Conservation (phyloP, 2,113 vertebrate species). For the Globicephala melas region DNA sequence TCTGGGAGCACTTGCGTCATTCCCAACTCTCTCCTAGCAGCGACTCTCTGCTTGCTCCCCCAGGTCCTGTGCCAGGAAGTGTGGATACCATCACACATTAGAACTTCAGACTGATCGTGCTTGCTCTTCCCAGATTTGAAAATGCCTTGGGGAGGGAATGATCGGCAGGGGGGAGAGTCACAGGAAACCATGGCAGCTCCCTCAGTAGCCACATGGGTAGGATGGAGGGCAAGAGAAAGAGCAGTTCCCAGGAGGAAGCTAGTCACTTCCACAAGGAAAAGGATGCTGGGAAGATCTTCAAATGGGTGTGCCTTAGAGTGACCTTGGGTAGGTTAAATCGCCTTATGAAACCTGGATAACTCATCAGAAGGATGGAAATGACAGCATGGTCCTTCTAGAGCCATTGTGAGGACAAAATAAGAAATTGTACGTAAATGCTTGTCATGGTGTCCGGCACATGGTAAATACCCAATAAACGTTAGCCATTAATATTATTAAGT, state of each 20-base stretch:
- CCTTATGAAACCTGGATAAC: not conserved
- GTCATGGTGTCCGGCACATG: not conserved
- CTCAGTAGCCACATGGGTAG: not conserved
- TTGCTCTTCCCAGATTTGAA: not conserved
- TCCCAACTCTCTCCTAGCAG: not conserved
- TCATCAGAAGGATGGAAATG: not conserved
- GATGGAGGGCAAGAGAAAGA: not conserved
- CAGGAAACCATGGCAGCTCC: not conserved
- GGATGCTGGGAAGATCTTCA: not conserved
- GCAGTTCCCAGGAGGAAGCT: not conserved
- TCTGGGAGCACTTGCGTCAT: not conserved
- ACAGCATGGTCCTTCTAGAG: not conserved
- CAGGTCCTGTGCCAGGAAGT: not conserved
- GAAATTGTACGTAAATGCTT: not conserved
- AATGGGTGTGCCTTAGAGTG: not conserved
- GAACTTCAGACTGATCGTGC: not conserved
- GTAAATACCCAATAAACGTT: slow-evolving; percentile 54
- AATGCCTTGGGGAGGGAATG: not conserved
- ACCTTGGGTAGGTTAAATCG: not conserved
- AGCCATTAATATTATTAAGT: slow-evolving; percentile 54
- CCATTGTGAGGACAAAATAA: not conserved
- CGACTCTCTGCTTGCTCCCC: not conserved
- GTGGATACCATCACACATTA: not conserved
- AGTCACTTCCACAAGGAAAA: not conserved
- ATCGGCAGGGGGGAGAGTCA: not conserved